phyloP scores from a whole-genome alignment of 2,113 vertebrate species.

The Megalops atlanticus region DNA sequence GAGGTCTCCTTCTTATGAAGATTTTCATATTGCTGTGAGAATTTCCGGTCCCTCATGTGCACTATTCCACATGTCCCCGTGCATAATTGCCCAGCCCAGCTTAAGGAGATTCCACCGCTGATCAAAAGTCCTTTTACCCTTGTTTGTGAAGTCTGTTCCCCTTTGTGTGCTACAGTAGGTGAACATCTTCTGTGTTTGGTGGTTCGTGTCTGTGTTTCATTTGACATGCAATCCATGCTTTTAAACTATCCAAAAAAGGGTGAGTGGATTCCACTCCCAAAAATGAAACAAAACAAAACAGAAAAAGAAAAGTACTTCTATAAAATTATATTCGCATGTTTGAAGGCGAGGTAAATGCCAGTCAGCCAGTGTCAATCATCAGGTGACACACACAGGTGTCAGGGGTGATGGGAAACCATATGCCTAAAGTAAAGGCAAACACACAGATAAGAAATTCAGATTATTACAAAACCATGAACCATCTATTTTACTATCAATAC shows the following conservation, averaged over 20 bases:
- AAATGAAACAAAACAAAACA: background rate
- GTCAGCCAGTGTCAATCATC: background rate
- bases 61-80: background rate
- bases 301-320: background rate
- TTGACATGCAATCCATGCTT: background rate
- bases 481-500: no score
- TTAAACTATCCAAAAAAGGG: background rate
- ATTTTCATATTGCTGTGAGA: slow-evolving; percentile 10
- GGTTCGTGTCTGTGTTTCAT: background rate
- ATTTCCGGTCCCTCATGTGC: slow-evolving; percentile 7
- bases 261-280: background rate
- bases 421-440: background rate
- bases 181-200: background rate
- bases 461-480: no score
- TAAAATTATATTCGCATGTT: background rate
- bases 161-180: background rate
- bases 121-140: background rate
- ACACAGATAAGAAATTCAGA: background rate
- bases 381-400: no score
- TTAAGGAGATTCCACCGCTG: background rate
- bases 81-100: slow-evolving; percentile 2
- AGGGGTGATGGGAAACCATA: background rate
- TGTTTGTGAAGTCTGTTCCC: background rate
- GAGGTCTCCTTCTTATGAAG: slow-evolving; percentile 1
- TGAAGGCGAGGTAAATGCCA: background rate